Base-by-base conservation (phyloP, 2,888 invertebrate species). In the Rapana venosa region DNA sequence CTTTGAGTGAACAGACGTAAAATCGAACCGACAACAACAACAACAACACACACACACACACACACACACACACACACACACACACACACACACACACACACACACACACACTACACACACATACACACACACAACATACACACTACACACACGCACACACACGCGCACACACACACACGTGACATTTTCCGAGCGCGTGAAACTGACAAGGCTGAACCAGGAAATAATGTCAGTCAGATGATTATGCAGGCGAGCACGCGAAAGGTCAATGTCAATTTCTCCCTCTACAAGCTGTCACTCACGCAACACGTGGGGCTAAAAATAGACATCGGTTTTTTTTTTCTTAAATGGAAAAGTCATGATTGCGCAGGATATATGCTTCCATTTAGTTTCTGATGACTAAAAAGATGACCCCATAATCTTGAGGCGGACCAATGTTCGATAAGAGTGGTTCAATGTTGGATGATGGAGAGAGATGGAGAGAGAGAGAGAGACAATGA, bases 91-190 rank as follows among this genome's bases (percentile, higher is more conserved):
- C 74, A 74, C 74, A 22, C 74, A 74, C 74, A 22, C 74, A 74
- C 74, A 22, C 74, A 74, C 74, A 22, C 74, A 74, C 74, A 22
- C 74, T n/a, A 74, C 74, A 22, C 74, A 74, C 74, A 74, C 74
- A 74, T 22, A 74, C 74, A 74, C n/a, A n/a, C n/a, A n/a, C n/a
- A n/a, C n/a, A n/a, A n/a, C n/a, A n/a, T n/a, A n/a, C n/a, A n/a
- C n/a, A n/a, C n/a, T n/a, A n/a, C n/a, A n/a, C 74, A 74, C 74
- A 74, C 74, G 22, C 74, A 74, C 74, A 74, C 74, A 74, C 74
- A 74, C 74, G 22, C 20, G 22, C 74, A 74, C 74, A 74, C 74
- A 74, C 74, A 74, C 74, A 74, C 74, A 74, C 74, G 22, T 17
- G 0, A 8, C n/a, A 74, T n/a, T 8, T 22, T 1, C 26, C 22